Evolutionary conservation across 37 sponge, comb jelly and placozoan species (phyloP).

Genomic region (Oscarella lobularis): DNA sequence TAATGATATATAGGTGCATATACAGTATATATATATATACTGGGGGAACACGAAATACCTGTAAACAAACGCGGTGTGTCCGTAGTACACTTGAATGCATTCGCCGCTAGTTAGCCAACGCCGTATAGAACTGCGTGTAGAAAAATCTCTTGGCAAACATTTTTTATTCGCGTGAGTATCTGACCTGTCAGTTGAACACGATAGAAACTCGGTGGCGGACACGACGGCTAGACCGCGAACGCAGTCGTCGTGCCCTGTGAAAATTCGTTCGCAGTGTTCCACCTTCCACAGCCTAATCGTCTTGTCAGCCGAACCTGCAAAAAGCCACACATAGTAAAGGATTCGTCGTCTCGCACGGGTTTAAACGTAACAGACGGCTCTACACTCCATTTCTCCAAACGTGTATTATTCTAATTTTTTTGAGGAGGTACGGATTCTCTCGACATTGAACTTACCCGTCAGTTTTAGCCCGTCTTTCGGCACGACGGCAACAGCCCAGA

Average conservation of each 20-base stretch:
- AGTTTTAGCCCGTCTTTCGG: background rate
- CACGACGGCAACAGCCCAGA: slow-evolving; percentile 3
- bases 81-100: background rate
- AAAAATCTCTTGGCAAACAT: too few relatives aligned
- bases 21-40: too few relatives aligned
- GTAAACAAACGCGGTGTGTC: background rate
- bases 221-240: background rate
- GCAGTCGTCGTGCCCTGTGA: background rate
- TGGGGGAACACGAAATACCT: background rate
- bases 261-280: background rate
- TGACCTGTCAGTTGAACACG: background rate
- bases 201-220: background rate
- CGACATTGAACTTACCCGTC: slow-evolving; percentile 7
- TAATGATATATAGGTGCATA: too few relatives aligned
- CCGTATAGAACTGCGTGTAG: background rate
- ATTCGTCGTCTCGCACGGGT: too few relatives aligned
- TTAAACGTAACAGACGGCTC: too few relatives aligned
- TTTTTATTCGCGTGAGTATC: background rate
- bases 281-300: background rate
- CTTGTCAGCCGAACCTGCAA: slow-evolving; percentile 5
- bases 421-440: too few relatives aligned
- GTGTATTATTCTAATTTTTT: too few relatives aligned
- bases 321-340: too few relatives aligned
- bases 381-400: too few relatives aligned
- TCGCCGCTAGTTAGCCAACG: background rate